A percentile compares a stretch with the other conserved stretches of the same genome.
These are phyloP conservation scores for Pantherophis alleghaniensis DNA, from an alignment of 2,797 vertebrate genomes.

Conservation along the genomic window DNA sequence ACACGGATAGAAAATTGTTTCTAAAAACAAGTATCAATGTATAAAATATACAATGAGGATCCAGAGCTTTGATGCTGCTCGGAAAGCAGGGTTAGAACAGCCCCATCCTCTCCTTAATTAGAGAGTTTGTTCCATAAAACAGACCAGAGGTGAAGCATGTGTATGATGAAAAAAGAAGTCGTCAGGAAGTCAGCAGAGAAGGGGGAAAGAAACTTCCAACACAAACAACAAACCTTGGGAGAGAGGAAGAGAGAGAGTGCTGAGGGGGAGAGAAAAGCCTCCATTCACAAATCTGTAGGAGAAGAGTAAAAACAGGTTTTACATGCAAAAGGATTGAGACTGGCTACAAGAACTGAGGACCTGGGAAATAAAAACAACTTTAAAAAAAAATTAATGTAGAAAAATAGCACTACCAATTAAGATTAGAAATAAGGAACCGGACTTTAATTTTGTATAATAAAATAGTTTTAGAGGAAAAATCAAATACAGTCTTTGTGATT, in stretches of 20 bases:
- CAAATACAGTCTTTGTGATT: neutral
- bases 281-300: neutral
- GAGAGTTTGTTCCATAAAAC: neutral
- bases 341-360: neutral
- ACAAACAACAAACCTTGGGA: neutral
- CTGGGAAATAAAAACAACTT: neutral
- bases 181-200: neutral
- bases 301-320: neutral
- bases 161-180: neutral
- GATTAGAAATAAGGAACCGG: neutral
- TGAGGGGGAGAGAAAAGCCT: neutral
- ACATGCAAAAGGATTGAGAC: neutral
- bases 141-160: neutral
- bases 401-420: neutral
- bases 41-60: neutral
- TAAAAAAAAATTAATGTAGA: neutral
- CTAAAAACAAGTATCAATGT: neutral
- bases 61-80: neutral
- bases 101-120: neutral
- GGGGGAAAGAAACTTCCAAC: neutral
- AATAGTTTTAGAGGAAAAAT: neutral
- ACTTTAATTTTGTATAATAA: neutral
- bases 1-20: neutral
- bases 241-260: neutral
- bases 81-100: neutral